These are phyloP conservation scores for Chrosomus eos DNA, from an alignment of 2,797 vertebrate species.

Conservation along the genomic window DNA sequence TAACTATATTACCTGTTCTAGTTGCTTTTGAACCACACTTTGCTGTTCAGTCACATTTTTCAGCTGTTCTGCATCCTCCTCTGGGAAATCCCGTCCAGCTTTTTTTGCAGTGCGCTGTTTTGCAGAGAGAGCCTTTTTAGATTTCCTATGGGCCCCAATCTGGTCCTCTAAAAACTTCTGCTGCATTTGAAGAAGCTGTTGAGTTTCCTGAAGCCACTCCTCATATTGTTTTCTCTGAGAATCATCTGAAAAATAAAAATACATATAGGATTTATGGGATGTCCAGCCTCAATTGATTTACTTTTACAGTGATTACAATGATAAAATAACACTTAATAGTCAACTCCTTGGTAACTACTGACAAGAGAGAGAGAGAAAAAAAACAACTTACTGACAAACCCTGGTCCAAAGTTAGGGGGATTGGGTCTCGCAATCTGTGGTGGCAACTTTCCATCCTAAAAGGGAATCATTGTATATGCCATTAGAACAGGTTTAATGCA, in stretches of 20 bases:
- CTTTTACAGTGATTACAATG: background rate
- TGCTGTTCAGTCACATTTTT: conserved; percentile 92
- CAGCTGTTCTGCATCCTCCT: conserved; percentile 92
- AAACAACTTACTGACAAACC: conserved; percentile 91
- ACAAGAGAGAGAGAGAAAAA: background rate
- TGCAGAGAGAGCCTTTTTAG: conserved; percentile 95
- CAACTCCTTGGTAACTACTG: background rate
- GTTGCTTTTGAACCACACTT: conserved; percentile 91
- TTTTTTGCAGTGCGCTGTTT: conserved; percentile 96
- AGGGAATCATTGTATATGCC: conserved; percentile 5
- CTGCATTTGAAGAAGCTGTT: conserved; percentile 96
- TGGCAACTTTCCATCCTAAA: conserved; percentile 87
- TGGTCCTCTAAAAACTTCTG: conserved; percentile 97
- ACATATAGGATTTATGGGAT: background rate
- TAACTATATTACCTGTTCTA: conserved; percentile 87
- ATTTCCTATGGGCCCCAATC: conserved; percentile 91
- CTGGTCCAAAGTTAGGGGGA: conserved; percentile 90
- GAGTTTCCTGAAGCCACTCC: conserved; percentile 96
- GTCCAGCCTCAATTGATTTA: background rate
- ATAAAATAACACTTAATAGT: background rate
- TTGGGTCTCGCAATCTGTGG: conserved; percentile 87
- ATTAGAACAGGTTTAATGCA: background rate
- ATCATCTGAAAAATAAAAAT: conserved; percentile 77
- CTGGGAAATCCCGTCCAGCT: conserved; percentile 87
- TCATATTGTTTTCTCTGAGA: conserved; percentile 91